Base-by-base conservation (phyloP, 2,888 invertebrate species). In the Micropterix aruncella region DNA sequence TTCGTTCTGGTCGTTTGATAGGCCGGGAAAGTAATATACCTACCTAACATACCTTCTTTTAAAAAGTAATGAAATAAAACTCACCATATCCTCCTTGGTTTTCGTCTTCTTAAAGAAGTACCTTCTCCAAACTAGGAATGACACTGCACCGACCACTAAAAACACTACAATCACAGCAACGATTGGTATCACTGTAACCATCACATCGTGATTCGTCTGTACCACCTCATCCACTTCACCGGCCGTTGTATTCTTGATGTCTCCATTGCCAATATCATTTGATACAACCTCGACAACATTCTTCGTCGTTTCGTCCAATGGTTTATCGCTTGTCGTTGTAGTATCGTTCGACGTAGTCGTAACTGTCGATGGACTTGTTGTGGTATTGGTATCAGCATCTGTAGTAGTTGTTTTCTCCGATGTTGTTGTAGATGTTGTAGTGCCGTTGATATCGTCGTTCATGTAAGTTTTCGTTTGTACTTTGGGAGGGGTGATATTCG, bases 31-130 rank as follows among this genome's bases (percentile, higher is more conserved):
- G n/a, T n/a, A n/a, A n/a, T n/a, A n/a, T n/a, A n/a, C n/a, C n/a
- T n/a, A n/a, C n/a, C n/a, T n/a, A n/a, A n/a, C n/a, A n/a, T n/a
- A n/a, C n/a, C n/a, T n/a, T n/a, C n/a, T n/a, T n/a, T n/a, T n/a
- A n/a, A n/a, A n/a, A n/a, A n/a, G n/a, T n/a, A n/a, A n/a, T n/a
- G n/a, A n/a, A 27, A 27, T 7, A 27, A 27, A 16, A 55, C 67
- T 61, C 55, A 84, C 85, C 78, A 84, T 80, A 56, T 86, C 85
- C 53, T 84, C 82, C 57, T 84, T 73, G 19, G 72, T 74, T 54
- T 80, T 82, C n/a, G 74, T 65, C 56, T 79, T 77, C 38, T 73
- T 73, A 37, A 68, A 60, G 54, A 78, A 80, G 47, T 85, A 75
- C 55, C 79, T 83, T 56, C 77, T 81, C 52, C 84, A 78, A 51